These are phyloP conservation scores for Mustela erminea DNA, from an alignment of 2,797 vertebrate genomes.

Conservation along the genomic window DNA sequence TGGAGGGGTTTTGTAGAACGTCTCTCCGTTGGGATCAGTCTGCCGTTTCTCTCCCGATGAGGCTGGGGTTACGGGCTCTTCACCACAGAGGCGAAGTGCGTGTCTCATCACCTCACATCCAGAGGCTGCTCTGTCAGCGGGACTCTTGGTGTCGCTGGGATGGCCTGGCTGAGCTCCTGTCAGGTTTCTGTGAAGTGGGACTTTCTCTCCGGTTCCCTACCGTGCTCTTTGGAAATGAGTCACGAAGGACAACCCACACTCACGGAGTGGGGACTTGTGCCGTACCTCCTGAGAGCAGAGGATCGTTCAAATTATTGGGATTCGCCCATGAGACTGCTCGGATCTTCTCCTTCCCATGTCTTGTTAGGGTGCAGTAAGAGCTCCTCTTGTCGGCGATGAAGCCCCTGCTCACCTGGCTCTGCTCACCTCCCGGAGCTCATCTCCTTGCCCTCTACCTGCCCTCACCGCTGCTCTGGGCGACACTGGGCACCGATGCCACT, in stretches of 20 bases:
- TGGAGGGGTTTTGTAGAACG: no score
- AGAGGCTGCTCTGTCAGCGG: rapidly evolving
- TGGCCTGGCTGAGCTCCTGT: not conserved
- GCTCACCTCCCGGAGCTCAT: rapidly evolving
- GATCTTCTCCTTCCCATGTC: rapidly evolving
- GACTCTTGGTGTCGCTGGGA: not conserved
- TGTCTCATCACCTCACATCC: not conserved
- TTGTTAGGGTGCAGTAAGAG: not conserved
- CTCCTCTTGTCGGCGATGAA: not conserved
- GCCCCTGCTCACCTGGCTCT: rapidly evolving
- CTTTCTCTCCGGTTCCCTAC: not conserved
- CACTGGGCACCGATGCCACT: rapidly evolving
- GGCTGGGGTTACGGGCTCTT: not conserved
- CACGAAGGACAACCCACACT: not conserved
- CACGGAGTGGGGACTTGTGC: no score
- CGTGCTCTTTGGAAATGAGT: not conserved
- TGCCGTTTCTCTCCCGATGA: not conserved
- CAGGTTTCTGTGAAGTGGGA: not conserved
- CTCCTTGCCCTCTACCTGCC: rapidly evolving
- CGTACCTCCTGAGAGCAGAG: rapidly evolving
- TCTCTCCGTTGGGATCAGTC: not conserved
- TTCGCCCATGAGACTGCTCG: not conserved
- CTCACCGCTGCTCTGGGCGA: not conserved
- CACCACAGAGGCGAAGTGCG: no score
- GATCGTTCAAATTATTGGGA: rapidly evolving